phyloP scores from a whole-genome alignment of 2,888 invertebrate species.

The Ochropleura leucogaster region DNA sequence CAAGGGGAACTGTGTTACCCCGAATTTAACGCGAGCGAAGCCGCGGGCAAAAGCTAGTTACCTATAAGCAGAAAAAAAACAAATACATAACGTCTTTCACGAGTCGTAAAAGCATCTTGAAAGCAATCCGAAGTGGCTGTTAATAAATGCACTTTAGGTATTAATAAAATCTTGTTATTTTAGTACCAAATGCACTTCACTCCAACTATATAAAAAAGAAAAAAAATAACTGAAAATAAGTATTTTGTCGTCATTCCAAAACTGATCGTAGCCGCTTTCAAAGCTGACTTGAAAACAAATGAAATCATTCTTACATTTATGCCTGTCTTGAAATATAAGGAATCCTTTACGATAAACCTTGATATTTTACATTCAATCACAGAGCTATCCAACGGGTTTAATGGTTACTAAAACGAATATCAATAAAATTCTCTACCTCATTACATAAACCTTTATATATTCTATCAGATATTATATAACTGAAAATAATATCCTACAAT shows the following conservation, averaged over 20 bases:
- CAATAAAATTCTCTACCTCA: constrained; percentile 24
- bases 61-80: background rate
- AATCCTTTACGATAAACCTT: constrained; percentile 23
- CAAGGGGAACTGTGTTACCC: too few species aligned
- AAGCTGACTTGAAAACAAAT: constrained; percentile 29
- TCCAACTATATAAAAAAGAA: background rate
- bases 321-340: constrained; percentile 9
- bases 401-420: constrained; percentile 40
- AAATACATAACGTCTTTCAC: constrained; percentile 17
- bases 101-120: constrained; percentile 23
- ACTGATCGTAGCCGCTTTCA: background rate
- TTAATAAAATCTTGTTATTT: constrained; percentile 38
- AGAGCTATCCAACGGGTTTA: constrained; percentile 23
- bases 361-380: constrained; percentile 18
- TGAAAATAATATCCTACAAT: too few species aligned
- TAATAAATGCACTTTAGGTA: constrained; percentile 20
- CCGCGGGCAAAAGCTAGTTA: too few species aligned
- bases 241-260: background rate
- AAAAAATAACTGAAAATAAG: background rate
- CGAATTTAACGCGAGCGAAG: too few species aligned
- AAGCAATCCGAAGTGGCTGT: constrained; percentile 16
- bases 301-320: constrained; percentile 11
- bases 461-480: constrained; percentile 9
- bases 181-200: constrained; percentile 30
- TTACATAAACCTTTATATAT: constrained; percentile 17